Evolutionary conservation across 2,113 vertebrate species (phyloP), one percentile per base, ranked within the genome.

Genomic region (Calypte anna): DNA sequence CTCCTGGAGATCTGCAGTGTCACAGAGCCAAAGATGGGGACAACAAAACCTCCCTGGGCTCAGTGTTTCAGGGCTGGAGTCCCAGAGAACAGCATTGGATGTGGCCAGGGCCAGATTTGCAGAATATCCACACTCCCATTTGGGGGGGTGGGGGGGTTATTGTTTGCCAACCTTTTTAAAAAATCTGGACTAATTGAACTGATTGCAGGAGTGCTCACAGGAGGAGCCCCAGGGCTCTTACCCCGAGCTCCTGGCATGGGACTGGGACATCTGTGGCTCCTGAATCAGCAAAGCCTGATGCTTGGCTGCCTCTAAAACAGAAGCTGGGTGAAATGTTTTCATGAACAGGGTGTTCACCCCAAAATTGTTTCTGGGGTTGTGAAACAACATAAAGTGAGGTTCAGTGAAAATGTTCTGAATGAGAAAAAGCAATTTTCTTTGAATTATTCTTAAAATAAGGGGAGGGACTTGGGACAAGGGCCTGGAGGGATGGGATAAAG

Each of bases 1-100:
- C 84, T 91, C 82, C 81, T 72, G 30, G 82, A 93, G 82, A 86
- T 88, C 55, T 53, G 77, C 74, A n/a, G 73, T 40, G 66, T 57
- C 80, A 85, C 22, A 76, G 62, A 64, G 28, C 40, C 16, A 64
- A 22, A 76, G 78, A 33, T 9, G 40, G 54, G 44, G 76, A 21
- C 7, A 66, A 76, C 2, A 2, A 80, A 91, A 61, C 19, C 44
- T 64, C 54, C 9, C 0, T 2, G 51, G 43, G 14, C 0, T 1
- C 21, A 1, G 46, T 4, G 20, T n/a, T 9, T 40, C 1, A 7
- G 67, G 30, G 14, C 3, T 57, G 54, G 66, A 36, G 22, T 46
- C 58, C 36, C 59, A 88, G 77, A 2, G 43, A 57, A 38, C 1
- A 12, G 10, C 67, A n/a, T 7, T 2, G 1, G 38, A 30, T 31